phyloP scores from a whole-genome alignment of 2,888 invertebrate genomes.

The Eupithecia exiguata region DNA sequence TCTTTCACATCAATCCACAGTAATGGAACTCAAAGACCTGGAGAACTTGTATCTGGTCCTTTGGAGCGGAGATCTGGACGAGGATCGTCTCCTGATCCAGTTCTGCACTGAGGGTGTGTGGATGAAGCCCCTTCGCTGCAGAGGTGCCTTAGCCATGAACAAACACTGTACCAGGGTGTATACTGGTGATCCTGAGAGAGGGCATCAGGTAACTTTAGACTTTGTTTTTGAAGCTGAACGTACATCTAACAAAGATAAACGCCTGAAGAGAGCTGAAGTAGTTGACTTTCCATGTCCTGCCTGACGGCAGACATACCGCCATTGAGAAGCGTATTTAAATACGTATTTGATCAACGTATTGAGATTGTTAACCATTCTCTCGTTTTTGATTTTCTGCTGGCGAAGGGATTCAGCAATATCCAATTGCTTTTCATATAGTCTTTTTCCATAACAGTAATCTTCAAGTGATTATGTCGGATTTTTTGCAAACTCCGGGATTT shows the following conservation, averaged over 20 bases:
- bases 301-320: too few relatives aligned
- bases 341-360: too few relatives aligned
- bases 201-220: slow-evolving; percentile 79
- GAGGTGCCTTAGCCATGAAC: slow-evolving; percentile 88
- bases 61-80: slow-evolving; percentile 93
- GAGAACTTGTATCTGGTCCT: slow-evolving; percentile 88
- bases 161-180: slow-evolving; percentile 87
- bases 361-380: too few relatives aligned
- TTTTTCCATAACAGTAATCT: too few relatives aligned
- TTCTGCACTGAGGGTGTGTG: slow-evolving; percentile 82
- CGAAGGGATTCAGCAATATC: too few relatives aligned
- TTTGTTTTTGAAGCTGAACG: background rate
- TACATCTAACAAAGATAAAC: background rate
- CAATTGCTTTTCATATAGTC: too few relatives aligned
- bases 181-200: slow-evolving; percentile 86
- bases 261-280: background rate
- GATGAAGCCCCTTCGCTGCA: slow-evolving; percentile 84
- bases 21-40: slow-evolving; percentile 88
- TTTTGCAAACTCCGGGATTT: too few relatives aligned
- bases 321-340: too few relatives aligned
- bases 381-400: too few relatives aligned
- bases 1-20: slow-evolving; percentile 55
- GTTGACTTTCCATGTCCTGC: too few relatives aligned
- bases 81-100: slow-evolving; percentile 87
- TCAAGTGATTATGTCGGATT: too few relatives aligned